Base-by-base conservation (phyloP, 2,797 vertebrate genomes). In the Falco peregrinus region DNA sequence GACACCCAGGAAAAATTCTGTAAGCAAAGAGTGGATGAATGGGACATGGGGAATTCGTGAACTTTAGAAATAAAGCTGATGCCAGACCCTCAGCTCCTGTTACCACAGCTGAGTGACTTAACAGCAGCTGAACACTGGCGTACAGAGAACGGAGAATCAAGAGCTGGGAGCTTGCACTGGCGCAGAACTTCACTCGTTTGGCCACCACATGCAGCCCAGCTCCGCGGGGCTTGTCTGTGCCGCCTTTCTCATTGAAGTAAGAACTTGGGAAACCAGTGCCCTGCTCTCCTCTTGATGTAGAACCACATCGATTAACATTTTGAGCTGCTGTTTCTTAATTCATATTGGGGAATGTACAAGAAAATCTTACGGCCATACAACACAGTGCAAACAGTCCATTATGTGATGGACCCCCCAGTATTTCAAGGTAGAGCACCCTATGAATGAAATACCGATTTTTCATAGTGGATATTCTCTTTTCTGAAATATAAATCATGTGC, bases 401-500 rank as follows among this genome's bases (percentile, higher is more conserved):
- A 5, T 1, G 20, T 7, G 61, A 25, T 77, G 89, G 96, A 22
- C 4, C 1, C 4, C 51, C 31, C 83, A 64, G 86, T 71, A 37
- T 76, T 83, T 89, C 88, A 69, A 93, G 89, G 93, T 70, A 71
- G 81, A 70, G 71, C 73, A 8, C 95, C 82, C 85, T 73, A 7
- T 3, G 84, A 93, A 70, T 11, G 35, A 91, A 89, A 59, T 17
- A 76, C 50, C 79, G 64, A 67, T 63, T 96, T 96, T 93, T 76
- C 90, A 69, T 86, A 74, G 92, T 1, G 0, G 93, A 78, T 91
- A 64, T 65, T 84, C 94, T 96, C 87, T 96, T 91, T 92, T 96
- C 74, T 97, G 96, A 90, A 82, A 53, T 96, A 84, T 76, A 92
- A 96, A 89, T 92, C 80, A 87, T 87, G 95, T 96, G 86, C 95